Evolutionary conservation across 1,140 invertebrate genomes (phyloP).

Genomic region (Papilio machaon): DNA sequence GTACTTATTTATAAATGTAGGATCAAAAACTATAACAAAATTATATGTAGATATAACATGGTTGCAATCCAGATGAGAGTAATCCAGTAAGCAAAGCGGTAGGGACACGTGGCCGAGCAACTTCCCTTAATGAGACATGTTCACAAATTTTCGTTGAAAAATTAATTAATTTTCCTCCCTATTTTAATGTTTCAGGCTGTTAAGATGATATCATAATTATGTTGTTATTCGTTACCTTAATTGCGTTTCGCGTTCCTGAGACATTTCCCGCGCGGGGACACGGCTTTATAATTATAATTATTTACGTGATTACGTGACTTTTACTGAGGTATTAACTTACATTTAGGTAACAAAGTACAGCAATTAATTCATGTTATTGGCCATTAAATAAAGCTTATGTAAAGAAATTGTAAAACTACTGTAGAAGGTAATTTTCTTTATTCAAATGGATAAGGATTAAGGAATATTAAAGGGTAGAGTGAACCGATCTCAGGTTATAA

Average conservation of each 20-base stretch:
- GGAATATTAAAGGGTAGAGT: neutral
- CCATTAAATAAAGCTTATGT: slow-evolving; percentile 5
- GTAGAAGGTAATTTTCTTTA: neutral
- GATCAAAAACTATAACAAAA: neutral
- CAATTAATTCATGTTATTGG: neutral
- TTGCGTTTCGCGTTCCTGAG: neutral
- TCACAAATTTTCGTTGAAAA: neutral
- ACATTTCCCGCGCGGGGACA: neutral
- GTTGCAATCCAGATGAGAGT: too few relatives aligned
- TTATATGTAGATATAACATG: neutral
- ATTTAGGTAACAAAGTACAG: slow-evolving; percentile 7
- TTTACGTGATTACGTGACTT: slow-evolving; percentile 22
- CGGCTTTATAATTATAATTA: slow-evolving; percentile 11
- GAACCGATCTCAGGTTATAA: neutral
- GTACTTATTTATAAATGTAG: neutral
- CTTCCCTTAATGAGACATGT: neutral
- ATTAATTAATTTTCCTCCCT: neutral
- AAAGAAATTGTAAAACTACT: neutral
- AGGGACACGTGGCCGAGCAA: neutral
- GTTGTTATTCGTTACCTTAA: neutral
- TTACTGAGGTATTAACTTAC: neutral
- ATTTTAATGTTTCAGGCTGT: neutral
- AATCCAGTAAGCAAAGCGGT: neutral
- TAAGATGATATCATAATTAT: slow-evolving; percentile 21
- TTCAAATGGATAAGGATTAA: neutral